Conservation (phyloP, 2,113 vertebrate genomes). For the Thamnophis sirtalis region DNA sequence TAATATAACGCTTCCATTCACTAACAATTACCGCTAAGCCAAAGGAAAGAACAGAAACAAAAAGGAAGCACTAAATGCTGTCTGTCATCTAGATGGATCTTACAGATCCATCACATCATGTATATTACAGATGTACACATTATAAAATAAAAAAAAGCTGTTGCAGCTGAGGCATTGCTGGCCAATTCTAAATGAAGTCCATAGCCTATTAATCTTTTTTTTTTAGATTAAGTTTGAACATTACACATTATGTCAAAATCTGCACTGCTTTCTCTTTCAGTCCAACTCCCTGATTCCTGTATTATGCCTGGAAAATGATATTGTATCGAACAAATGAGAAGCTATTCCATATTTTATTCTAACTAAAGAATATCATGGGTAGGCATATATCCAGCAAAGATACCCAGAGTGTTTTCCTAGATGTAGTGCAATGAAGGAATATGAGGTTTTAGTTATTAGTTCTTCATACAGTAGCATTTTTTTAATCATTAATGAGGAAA, state of each 20-base stretch:
- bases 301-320: slow-evolving; percentile 4
- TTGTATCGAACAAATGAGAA: slow-evolving; percentile 13
- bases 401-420: background rate
- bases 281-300: slow-evolving; percentile 27
- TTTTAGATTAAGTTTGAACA: slow-evolving; percentile 73
- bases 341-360: slow-evolving; percentile 44
- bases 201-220: slow-evolving; percentile 73
- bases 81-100: slow-evolving; percentile 21
- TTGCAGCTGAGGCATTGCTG: slow-evolving; percentile 64
- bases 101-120: background rate
- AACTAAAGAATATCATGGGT: background rate
- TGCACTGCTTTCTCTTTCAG: slow-evolving; percentile 28
- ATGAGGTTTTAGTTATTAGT: background rate
- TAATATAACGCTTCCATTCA: slow-evolving; percentile 50
- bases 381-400: background rate
- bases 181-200: slow-evolving; percentile 80
- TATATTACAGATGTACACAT: slow-evolving; percentile 12
- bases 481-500: background rate
- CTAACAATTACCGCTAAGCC: slow-evolving; percentile 35
- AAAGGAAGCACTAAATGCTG: slow-evolving; percentile 27
- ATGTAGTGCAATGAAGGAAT: background rate
- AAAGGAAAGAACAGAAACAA: background rate
- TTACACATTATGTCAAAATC: slow-evolving; percentile 67
- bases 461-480: background rate
- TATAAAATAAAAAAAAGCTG: slow-evolving; percentile 46